Evolutionary conservation across 2,888 invertebrate species (phyloP).

Genomic region (Bruchidius siliquastri): DNA sequence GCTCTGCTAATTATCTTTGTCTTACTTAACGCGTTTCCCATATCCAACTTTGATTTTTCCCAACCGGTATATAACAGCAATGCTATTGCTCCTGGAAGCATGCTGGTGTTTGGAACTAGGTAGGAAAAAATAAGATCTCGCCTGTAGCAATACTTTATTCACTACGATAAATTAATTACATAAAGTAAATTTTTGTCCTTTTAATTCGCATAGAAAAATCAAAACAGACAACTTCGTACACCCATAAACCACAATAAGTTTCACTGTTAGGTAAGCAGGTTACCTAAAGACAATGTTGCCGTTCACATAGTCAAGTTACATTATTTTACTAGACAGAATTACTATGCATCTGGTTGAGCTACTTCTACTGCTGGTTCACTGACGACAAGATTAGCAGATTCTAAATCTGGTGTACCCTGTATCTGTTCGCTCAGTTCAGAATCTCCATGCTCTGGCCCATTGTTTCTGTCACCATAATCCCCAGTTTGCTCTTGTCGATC

Average conservation of each 20-base stretch:
- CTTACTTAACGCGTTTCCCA: no score
- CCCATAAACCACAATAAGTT: neutral
- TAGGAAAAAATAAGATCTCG: neutral
- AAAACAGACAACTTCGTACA: neutral
- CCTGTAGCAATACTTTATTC: neutral
- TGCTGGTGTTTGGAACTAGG: neutral
- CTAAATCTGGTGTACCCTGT: neutral
- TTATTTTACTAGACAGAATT: neutral
- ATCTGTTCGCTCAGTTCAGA: neutral
- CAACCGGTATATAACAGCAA: no score
- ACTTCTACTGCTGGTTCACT: neutral
- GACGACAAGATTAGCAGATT: neutral
- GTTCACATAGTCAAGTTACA: neutral
- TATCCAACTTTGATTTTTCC: no score
- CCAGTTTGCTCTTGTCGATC: constrained; percentile 4
- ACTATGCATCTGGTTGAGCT: neutral
- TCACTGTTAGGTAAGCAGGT: neutral
- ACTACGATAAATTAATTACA: neutral
- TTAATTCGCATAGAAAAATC: neutral
- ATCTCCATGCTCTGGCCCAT: constrained; percentile 6
- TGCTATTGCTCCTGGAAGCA: no score
- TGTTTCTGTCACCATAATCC: neutral
- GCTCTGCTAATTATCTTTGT: no score
- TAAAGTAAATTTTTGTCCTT: neutral
- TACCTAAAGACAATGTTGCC: neutral